A percentile compares a stretch with the other conserved stretches of the same genome.
Conservation (phyloP, 1,140 invertebrate genomes). For the Anagrus nilaparvatae region DNA sequence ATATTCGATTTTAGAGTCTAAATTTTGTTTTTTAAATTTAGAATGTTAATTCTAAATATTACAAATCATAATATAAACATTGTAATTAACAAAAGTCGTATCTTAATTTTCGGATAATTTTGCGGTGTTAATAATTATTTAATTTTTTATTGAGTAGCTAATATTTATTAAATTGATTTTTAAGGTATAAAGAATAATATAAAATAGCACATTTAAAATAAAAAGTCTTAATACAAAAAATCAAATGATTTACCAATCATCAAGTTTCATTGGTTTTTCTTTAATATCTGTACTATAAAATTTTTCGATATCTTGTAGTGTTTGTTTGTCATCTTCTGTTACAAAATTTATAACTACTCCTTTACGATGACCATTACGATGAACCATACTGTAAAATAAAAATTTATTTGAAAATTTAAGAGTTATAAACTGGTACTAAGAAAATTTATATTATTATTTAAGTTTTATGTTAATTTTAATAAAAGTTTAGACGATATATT, state of each 20-base stretch:
- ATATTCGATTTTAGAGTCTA: constrained; percentile 28
- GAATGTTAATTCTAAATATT: constrained; percentile 29
- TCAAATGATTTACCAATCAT: constrained; percentile 49
- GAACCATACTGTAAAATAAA: constrained; percentile 92
- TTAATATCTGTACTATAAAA: constrained; percentile 99
- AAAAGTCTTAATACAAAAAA: background rate
- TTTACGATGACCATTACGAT: constrained; percentile 93
- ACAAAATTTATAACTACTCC: constrained; percentile 99
- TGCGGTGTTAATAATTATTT: too few relatives aligned
- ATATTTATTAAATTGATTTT: too few relatives aligned
- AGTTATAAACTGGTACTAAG: too few relatives aligned
- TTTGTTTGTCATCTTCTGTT: constrained; percentile 97
- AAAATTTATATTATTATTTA: too few relatives aligned
- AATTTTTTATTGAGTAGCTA: too few relatives aligned
- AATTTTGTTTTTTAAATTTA: constrained; percentile 26
- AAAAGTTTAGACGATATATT: too few relatives aligned
- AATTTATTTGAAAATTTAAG: too few relatives aligned
- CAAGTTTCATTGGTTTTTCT: constrained; percentile 99
- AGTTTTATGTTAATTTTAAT: too few relatives aligned
- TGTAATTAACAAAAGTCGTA: constrained; percentile 36
- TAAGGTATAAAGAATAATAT: too few relatives aligned
- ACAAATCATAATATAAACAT: constrained; percentile 34
- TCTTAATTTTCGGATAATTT: too few relatives aligned
- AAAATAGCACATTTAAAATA: background rate
- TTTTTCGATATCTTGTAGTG: constrained; percentile 98